Evolutionary conservation across 2,113 vertebrate species (phyloP).

Genomic region (Eulemur rufifrons): DNA sequence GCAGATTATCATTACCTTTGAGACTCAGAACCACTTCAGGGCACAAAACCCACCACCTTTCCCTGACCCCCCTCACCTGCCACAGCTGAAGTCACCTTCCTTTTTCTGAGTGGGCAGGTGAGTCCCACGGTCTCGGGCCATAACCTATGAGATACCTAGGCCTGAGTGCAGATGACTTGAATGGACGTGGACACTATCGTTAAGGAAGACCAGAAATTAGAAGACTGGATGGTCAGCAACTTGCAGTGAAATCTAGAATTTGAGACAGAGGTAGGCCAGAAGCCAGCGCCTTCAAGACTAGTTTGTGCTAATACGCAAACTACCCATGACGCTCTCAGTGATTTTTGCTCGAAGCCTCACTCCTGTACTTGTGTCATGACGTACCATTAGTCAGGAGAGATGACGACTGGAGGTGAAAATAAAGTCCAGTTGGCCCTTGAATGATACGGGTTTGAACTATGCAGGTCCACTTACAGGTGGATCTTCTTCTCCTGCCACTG

Average conservation of each 20-base stretch:
- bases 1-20: background rate
- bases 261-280: background rate
- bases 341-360: background rate
- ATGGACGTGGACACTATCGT: background rate
- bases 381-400: background rate
- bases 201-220: background rate
- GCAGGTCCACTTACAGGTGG: background rate
- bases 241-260: background rate
- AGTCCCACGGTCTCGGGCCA: background rate
- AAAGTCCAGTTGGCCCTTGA: background rate
- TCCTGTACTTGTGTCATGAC: background rate
- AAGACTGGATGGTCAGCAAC: background rate
- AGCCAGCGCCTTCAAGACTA: background rate
- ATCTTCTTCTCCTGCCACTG: background rate
- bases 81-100: background rate
- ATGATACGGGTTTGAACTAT: background rate
- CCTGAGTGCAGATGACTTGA: background rate
- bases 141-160: background rate
- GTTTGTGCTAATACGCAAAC: no score
- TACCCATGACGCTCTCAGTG: background rate
- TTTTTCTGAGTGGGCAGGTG: background rate
- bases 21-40: background rate
- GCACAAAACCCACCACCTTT: background rate
- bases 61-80: background rate
- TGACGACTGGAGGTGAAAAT: background rate